phyloP scores from a whole-genome alignment of 2,888 invertebrate genomes.

The Aspidiotus rigidus region DNA sequence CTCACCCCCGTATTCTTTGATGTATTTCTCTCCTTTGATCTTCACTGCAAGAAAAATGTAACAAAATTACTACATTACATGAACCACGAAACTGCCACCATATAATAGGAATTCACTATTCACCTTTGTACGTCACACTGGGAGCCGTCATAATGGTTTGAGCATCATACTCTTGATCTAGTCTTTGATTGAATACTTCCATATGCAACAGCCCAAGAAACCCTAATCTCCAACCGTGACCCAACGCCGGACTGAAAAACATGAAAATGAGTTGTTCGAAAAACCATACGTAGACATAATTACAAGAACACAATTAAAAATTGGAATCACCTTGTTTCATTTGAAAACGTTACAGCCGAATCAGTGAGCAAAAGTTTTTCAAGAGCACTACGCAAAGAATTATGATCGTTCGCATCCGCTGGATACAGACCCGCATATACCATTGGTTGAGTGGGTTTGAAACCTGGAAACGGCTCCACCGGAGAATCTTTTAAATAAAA shows the following conservation, averaged over 20 bases:
- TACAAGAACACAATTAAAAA: no score
- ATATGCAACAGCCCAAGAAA: conserved; percentile 78
- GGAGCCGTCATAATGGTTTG: conserved; percentile 76
- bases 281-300: no score
- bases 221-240: conserved; percentile 80
- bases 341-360: conserved; percentile 71
- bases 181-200: conserved; percentile 77
- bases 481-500: conserved; percentile 49
- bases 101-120: conserved; percentile 30
- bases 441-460: conserved; percentile 64
- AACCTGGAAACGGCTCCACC: conserved; percentile 55
- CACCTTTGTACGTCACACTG: conserved; percentile 70
- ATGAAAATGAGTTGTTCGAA: no score
- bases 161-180: conserved; percentile 74
- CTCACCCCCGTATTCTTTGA: conserved; percentile 52
- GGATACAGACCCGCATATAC: conserved; percentile 87
- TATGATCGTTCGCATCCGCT: conserved; percentile 75
- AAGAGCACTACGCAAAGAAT: conserved; percentile 65
- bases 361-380: conserved; percentile 91
- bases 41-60: conserved; percentile 47
- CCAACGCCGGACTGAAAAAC: conserved; percentile 63
- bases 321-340: conserved; percentile 64
- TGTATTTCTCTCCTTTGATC: conserved; percentile 62
- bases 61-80: background rate
- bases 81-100: background rate